Percentiles rank a stretch among this genome's conserved stretches.
Conservation (phyloP, 1,140 invertebrate genomes). For the Diprion similis region DNA sequence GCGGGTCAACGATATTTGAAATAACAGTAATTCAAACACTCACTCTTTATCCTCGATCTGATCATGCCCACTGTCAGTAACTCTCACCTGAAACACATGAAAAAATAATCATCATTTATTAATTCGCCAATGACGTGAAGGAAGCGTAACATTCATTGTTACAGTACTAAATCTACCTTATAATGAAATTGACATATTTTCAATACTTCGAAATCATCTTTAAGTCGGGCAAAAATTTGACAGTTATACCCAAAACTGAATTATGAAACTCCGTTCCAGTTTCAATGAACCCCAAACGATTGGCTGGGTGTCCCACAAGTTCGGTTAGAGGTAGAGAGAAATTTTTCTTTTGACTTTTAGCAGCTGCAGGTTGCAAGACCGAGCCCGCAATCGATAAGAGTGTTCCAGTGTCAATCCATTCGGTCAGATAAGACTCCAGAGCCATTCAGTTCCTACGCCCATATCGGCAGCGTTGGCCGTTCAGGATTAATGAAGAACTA, state of each 20-base stretch:
- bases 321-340: background rate
- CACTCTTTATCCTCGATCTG: background rate
- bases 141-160: background rate
- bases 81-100: background rate
- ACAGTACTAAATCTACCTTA: too few relatives aligned
- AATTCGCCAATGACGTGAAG: background rate
- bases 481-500: constrained; percentile 56
- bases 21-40: background rate
- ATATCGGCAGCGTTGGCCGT: background rate
- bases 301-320: too few relatives aligned
- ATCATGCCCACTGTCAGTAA: background rate
- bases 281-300: too few relatives aligned
- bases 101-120: background rate
- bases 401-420: constrained; percentile 49
- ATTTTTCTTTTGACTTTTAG: background rate
- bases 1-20: too few relatives aligned
- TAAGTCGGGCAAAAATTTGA: too few relatives aligned
- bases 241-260: too few relatives aligned
- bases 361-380: background rate
- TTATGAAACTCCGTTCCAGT: too few relatives aligned
- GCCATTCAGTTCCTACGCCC: background rate
- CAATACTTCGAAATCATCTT: too few relatives aligned
- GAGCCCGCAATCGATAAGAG: constrained; percentile 40
- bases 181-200: too few relatives aligned
- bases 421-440: background rate